Evolutionary conservation across 2,797 vertebrate species (phyloP).

Genomic region (Parauchenoglanis punctatus): DNA sequence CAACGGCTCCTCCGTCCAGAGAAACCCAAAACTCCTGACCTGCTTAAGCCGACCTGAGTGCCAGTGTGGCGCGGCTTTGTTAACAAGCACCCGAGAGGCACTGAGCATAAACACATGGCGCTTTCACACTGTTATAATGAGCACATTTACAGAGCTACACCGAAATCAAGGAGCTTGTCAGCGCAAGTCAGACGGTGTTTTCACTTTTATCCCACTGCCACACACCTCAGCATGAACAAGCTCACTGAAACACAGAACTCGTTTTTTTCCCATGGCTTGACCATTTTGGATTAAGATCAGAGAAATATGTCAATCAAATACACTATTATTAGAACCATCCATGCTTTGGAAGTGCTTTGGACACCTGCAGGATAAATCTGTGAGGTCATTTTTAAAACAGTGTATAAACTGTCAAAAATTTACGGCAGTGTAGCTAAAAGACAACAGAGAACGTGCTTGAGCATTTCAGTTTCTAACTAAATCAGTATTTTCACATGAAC

Average conservation of each 20-base stretch:
- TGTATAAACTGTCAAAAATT: neutral
- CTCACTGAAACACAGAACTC: neutral
- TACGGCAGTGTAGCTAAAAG: neutral
- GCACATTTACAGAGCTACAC: neutral
- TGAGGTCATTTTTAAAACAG: neutral
- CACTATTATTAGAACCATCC: neutral
- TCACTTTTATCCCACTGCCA: neutral
- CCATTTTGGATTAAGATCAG: neutral
- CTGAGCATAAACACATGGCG: neutral
- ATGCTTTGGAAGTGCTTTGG: neutral
- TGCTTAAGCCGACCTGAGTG: constrained; percentile 46
- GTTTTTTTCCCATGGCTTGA: too few relatives aligned
- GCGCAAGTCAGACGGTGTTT: neutral
- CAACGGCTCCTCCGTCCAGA: constrained; percentile 32
- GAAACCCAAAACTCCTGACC: constrained; percentile 52
- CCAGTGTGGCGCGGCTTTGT: constrained; percentile 40
- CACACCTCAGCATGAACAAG: neutral
- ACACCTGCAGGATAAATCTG: neutral
- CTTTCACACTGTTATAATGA: constrained; percentile 8
- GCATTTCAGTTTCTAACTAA: neutral
- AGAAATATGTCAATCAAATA: neutral
- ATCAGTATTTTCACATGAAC: neutral
- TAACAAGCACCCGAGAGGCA: constrained; percentile 33
- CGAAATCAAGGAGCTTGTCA: neutral
- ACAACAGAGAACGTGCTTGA: neutral